Conservation (phyloP, 2,888 invertebrate species). For the Stenchaetothrips biformis region DNA sequence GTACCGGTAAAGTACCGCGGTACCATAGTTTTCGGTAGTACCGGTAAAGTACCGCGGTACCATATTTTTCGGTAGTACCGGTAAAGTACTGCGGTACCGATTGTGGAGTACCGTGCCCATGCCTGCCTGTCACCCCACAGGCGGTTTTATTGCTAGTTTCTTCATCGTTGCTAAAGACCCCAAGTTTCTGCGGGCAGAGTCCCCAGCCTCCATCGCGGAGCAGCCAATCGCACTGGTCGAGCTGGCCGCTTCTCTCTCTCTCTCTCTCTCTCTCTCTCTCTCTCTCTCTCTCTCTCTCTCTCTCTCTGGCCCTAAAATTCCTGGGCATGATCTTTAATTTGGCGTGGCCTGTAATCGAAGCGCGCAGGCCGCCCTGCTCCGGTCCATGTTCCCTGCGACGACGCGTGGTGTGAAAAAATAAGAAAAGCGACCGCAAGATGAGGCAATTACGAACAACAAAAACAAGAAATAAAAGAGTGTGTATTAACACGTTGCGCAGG, state of each 20-base stretch:
- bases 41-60: too few species aligned
- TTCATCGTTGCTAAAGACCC: too few species aligned
- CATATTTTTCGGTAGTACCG: too few species aligned
- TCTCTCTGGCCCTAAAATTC: not conserved
- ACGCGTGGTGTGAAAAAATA: slow-evolving; percentile 10
- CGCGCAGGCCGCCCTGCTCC: not conserved
- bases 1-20: too few species aligned
- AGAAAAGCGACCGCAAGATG: slow-evolving; percentile 6
- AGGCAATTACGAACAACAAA: slow-evolving; percentile 5
- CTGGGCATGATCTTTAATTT: slow-evolving; percentile 18
- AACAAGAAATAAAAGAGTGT: not conserved
- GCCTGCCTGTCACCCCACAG: too few species aligned
- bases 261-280: not conserved
- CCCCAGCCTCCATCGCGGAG: not conserved
- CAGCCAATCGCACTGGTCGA: not conserved
- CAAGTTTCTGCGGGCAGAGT: too few species aligned
- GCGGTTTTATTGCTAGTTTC: not conserved
- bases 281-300: not conserved
- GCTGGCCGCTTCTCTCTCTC: not conserved
- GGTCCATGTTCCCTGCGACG: not conserved
- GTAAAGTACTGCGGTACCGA: too few species aligned
- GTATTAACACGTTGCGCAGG: not conserved
- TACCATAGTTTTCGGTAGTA: too few species aligned
- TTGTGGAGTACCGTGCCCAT: too few species aligned
- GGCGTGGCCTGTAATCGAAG: slow-evolving; percentile 12